Base-by-base conservation (phyloP, 2,797 vertebrate species). In the Jordanella pulchra region DNA sequence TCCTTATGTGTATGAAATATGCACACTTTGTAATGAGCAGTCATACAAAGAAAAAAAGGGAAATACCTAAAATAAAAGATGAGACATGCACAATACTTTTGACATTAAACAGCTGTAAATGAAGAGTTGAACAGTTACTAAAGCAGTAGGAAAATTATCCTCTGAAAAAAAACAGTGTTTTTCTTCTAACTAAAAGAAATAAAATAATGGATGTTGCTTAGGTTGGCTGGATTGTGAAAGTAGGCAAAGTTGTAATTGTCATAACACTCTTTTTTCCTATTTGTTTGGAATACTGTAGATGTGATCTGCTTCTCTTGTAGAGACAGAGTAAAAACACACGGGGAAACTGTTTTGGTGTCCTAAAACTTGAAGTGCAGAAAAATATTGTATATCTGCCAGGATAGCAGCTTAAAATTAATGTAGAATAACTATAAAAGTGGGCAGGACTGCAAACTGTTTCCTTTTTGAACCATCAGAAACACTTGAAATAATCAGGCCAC, bases 21-120 rank as follows among this genome's bases (percentile, higher is more conserved):
- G 72, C 83, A 32, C 81, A 79, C 67, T 66, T 72, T 89, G 77
- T 76, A 75, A 27, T 51, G 35, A 69, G 32, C 27, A 75, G 47
- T 70, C 25, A 78, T 56, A n/a, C 17, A 76, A 18, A 66, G 45
- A 47, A 27, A 71, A 71, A 66, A 64, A 61, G 47, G 21, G 21
- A 67, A 65, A 66, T 35, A 68, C 66, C 63, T 28, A 58, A 73
- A 55, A 5, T 21, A 32, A 60, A 61, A 70, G 69, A 30, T 35
- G 27, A 56, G 71, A n/a, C 81, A 67, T 27, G 13, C n/a, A 44
- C 35, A 42, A 58, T 1, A 67, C 51, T 78, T 42, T 54, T 69
- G 58, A 80, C 61, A 78, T 76, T 28, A 25, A 69, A 79, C 54
- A 82, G 65, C 68, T 75, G 76, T 74, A 75, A 75, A 71, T 11